Evolutionary conservation across 2,113 vertebrate species (phyloP).

Genomic region (Tichodroma muraria): DNA sequence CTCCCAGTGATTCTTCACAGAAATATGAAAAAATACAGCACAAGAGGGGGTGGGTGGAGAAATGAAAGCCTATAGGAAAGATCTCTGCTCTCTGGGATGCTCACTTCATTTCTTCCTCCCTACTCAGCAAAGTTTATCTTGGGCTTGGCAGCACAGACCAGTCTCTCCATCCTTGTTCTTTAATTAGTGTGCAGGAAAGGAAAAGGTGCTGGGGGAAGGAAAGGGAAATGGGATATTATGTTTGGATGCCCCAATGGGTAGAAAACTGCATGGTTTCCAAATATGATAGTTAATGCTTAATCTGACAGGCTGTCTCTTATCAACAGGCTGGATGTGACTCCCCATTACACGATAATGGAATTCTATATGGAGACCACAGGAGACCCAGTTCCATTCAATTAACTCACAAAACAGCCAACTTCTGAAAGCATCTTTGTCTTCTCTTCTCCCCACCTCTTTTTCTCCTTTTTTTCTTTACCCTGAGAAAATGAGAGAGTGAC

Average conservation of each 20-base stretch:
- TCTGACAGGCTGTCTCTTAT: slow-evolving; percentile 50
- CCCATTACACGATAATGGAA: slow-evolving; percentile 54
- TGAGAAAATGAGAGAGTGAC: slow-evolving; percentile 43
- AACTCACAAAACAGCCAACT: slow-evolving; percentile 28
- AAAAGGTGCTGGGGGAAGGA: not conserved
- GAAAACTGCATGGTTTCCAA: slow-evolving; percentile 18
- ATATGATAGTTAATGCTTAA: slow-evolving; percentile 44
- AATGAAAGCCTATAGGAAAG: not conserved
- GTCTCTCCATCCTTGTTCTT: not conserved
- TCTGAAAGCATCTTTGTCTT: slow-evolving; percentile 34
- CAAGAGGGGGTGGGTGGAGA: not conserved
- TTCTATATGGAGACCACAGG: slow-evolving; percentile 12
- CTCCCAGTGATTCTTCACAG: not conserved
- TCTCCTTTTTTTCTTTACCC: not conserved
- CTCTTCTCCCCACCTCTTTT: not conserved
- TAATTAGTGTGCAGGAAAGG: slow-evolving; percentile 19
- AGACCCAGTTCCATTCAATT: slow-evolving; percentile 47
- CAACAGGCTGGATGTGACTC: slow-evolving; percentile 25
- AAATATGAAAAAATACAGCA: not conserved
- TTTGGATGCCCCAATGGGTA: slow-evolving; percentile 36
- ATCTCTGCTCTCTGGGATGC: slow-evolving; percentile 16
- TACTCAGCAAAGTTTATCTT: slow-evolving; percentile 38
- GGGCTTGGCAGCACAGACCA: not conserved
- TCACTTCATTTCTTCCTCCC: not conserved
- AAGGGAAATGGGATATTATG: not conserved